Percentiles rank a stretch among this genome's conserved stretches.
Conservation (phyloP, 2,797 vertebrate species). For the Vespertilio murinus region DNA sequence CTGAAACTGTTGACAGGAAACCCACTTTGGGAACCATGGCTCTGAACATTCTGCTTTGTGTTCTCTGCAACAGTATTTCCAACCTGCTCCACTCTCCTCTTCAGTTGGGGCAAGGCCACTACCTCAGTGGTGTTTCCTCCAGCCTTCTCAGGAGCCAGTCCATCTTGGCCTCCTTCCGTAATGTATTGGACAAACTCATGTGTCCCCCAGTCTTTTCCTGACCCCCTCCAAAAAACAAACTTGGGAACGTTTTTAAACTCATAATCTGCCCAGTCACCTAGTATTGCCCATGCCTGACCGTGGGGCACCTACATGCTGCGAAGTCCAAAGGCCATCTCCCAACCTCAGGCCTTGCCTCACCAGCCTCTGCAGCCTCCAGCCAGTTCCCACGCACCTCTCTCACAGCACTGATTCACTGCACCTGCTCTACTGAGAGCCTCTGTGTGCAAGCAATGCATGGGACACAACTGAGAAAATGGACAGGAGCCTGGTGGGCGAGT, state of each 20-base stretch:
- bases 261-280: too few species aligned
- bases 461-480: not conserved
- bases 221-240: not conserved
- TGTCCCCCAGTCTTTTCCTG: not conserved
- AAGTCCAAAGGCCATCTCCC: not conserved
- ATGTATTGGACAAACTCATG: fast-evolving
- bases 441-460: not conserved
- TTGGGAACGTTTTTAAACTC: too few species aligned
- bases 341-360: not conserved
- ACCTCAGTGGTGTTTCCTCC: not conserved
- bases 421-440: not conserved
- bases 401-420: too few species aligned
- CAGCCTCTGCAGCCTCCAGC: not conserved
- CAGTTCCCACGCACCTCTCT: not conserved
- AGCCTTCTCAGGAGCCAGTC: not conserved
- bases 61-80: not conserved
- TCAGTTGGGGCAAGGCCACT: not conserved
- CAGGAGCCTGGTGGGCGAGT: not conserved
- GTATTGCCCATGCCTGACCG: too few species aligned
- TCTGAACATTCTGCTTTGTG: not conserved
- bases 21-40: not conserved
- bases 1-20: not conserved
- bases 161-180: not conserved
- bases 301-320: not conserved
- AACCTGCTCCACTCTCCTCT: not conserved